Evolutionary conservation across 2,113 vertebrate species (phyloP), one percentile per base, ranked within the genome.

Genomic region (Cichladusa arquata): DNA sequence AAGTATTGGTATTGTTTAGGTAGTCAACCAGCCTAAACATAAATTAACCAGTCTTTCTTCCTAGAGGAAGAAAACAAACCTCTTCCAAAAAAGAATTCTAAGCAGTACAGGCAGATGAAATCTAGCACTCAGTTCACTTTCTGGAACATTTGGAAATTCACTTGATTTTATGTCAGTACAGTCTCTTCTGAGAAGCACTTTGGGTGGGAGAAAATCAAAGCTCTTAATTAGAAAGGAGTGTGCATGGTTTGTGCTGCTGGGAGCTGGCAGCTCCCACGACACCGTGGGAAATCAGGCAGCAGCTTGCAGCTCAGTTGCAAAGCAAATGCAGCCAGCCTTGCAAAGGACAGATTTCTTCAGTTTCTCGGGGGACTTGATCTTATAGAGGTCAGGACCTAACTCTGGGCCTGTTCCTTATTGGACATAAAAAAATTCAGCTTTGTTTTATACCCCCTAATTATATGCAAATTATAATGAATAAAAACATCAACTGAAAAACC

Each of bases 261-360:
- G 36, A 91, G 40, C n/a, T 31, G 40, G n/a, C 23, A n/a, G n/a
- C n/a, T n/a, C n/a, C n/a, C n/a, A n/a, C n/a, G n/a, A n/a, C n/a
- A n/a, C n/a, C n/a, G n/a, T 1, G 23, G 56, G 12, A 64, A 42
- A 8, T 5, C 48, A 16, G 40, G n/a, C 23, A 31, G 15, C 56
- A 56, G 24, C 17, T 51, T 23, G 11, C 0, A 1, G 11, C 28
- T 8, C 26, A 2, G 0, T 7, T 60, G 48, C 20, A 42, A 40
- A 48, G 17, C 6, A 31, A 38, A 53, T 23, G 34, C 53, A 69
- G 12, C 29, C 65, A 69, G 22, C 24, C 51, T 53, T 42, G 44
- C 24, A 65, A 50, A 42, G 36, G 18, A n/a, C 9, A 40, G n/a
- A 25, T 11, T 60, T 61, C 33, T 47, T 66, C 76, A 77, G 38